Base-by-base conservation (phyloP, 2,888 invertebrate species). In the Heliconius sara region DNA sequence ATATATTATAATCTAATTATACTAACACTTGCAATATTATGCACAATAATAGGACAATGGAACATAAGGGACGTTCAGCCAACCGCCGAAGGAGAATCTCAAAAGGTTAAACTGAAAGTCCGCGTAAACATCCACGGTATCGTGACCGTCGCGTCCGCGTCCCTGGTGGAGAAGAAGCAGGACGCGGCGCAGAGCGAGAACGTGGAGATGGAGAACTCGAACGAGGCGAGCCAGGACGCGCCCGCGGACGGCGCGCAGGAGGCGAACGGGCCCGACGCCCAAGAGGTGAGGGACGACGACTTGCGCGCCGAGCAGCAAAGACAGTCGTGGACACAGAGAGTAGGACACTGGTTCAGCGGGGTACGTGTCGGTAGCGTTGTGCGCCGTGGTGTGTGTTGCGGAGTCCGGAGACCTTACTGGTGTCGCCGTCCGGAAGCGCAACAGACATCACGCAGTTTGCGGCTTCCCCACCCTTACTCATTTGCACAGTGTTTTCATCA, bases 91-190 rank as follows among this genome's bases (percentile, higher is more conserved):
- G 99, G 99, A 52, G 98, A 98, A 87, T 97, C 97, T n/a, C 97
- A 98, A 83, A 99, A 99, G 92, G 97, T 99, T 1, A 99, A 99
- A 94, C 97, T 99, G 7, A 99, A 99, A 95, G 98, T 99, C 10
- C 96, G 99, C 85, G 96, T 99, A 78, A 99, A 99, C 95, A 96
- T 98, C 75, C 98, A 99, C 91, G 99, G 99, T 76, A 97, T 99
- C 82, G 97, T 99, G 88, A 96, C 97, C 19, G 97, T 99, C 39
- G 97, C 97, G 19, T 97, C 97, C 77, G 99, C 99, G 7, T 97
- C 98, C 0, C 94, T 98, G 78, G 96, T 97, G 66, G 98, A 98
- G 88, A 97, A 97, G 88, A 97, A 97, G 87, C 96, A 96, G 82
- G 94, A 95, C 65, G 87, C 91, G 10, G 84, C 90, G 74, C 93